phyloP scores from a whole-genome alignment of 2,797 vertebrate species.

The Gephyroberyx darwinii region DNA sequence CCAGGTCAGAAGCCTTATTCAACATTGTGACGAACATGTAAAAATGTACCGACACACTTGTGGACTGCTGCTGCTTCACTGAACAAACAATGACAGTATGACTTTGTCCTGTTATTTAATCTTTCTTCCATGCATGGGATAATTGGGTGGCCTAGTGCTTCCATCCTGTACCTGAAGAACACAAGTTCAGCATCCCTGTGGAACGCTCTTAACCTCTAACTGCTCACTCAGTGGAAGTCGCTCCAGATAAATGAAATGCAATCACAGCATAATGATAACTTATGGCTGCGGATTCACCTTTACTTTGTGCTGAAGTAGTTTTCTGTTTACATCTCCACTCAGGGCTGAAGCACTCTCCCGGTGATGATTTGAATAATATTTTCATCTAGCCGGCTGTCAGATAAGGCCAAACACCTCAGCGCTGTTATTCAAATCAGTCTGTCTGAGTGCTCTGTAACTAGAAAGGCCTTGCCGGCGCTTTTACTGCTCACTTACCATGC shows the following conservation, averaged over 20 bases:
- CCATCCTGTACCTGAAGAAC: too few relatives aligned
- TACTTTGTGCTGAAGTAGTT: not conserved
- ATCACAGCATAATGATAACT: not conserved
- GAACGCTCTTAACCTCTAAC: too few relatives aligned
- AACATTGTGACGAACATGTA: too few relatives aligned
- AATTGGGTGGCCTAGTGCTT: too few relatives aligned
- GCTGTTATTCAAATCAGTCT: slow-evolving; percentile 27
- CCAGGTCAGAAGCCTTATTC: not conserved
- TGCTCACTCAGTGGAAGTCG: too few relatives aligned
- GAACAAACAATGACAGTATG: too few relatives aligned
- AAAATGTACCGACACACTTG: too few relatives aligned
- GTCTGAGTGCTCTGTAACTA: slow-evolving; percentile 22
- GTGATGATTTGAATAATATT: not conserved
- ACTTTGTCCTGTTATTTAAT: too few relatives aligned
- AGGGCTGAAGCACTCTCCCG: not conserved
- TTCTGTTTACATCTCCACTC: not conserved
- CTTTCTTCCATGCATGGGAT: too few relatives aligned
- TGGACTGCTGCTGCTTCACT: too few relatives aligned
- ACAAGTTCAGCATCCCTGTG: too few relatives aligned
- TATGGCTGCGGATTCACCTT: not conserved
- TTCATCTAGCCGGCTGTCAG: slow-evolving; percentile 13
- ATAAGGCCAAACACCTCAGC: slow-evolving; percentile 7
- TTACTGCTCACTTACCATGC: slow-evolving; percentile 81
- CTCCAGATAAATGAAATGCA: too few relatives aligned
- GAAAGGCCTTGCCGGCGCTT: slow-evolving; percentile 1